Evolutionary conservation across 2,797 vertebrate species (phyloP), one percentile per base, ranked within the genome.

Genomic region (Sebastes iracundus): DNA sequence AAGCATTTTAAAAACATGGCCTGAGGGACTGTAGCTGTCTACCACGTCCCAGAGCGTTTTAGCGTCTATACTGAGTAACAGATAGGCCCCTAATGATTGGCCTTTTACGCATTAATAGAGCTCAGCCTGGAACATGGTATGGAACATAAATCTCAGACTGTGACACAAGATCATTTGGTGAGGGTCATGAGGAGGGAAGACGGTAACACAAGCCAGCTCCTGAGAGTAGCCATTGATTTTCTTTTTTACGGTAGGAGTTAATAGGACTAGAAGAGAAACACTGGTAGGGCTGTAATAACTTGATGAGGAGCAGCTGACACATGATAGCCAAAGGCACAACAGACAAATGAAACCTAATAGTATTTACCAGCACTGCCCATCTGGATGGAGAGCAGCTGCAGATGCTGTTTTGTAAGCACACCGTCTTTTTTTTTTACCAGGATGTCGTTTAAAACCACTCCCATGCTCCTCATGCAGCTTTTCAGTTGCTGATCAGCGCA

Each of bases 321-420:
- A 27, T 82, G 86, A 92, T 53, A 88, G 77, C 75, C 61, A 64
- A 52, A 75, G 59, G 67, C 79, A 86, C 82, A 77, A 77, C 88
- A 79, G 86, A 87, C 84, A 85, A 70, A 82, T 91, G 86, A 90
- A 93, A 93, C 92, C 83, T 71, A 82, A 92, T 81, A 88, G 70
- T 52, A 52, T 77, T 85, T 79, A 84, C 72, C 80, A 60, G 62
- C 77, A 72, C 70, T 72, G 27, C 76, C 90, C 88, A 92, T 90
- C 80, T 87, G 88, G 85, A 73, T 30, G n/a, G 38, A 72, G 83
- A 80, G 86, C 87, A 93, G 89, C 89, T 89, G 89, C 85, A 20
- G 61, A 86, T 84, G 32, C 77, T 70, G 79, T 78, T 84, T 84
- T 86, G 76, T 56, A 33, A 88, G 83, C 56, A 77, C 53, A 75